Percentiles rank a stretch among this genome's conserved stretches.
phyloP scores from a whole-genome alignment of 2,797 vertebrate genomes.

The Tadarida brasiliensis region DNA sequence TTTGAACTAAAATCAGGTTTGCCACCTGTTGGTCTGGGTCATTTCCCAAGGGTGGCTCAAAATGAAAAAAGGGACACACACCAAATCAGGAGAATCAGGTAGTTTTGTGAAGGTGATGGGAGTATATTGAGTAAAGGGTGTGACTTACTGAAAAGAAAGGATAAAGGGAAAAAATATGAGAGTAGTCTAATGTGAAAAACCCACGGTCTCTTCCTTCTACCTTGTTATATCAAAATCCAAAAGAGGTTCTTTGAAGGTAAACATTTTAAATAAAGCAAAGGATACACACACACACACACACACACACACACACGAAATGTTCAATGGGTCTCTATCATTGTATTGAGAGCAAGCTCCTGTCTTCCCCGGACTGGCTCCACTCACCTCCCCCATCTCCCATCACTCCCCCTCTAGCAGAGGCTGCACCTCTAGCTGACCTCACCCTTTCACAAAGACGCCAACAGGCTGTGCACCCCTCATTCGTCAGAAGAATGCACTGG shows the following conservation, averaged over 20 bases:
- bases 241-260: background rate
- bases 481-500: background rate
- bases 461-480: background rate
- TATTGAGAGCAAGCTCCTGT: background rate
- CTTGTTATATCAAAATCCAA: background rate
- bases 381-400: background rate
- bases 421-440: background rate
- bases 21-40: background rate
- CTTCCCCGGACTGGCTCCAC: background rate
- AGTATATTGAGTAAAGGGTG: background rate
- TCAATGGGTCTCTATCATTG: background rate
- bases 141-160: background rate
- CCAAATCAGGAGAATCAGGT: background rate
- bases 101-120: background rate
- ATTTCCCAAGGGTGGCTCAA: constrained; percentile 36
- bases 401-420: too few species aligned
- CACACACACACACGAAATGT: background rate
- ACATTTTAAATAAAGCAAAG: constrained; percentile 37
- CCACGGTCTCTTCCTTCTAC: background rate
- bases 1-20: background rate
- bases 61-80: background rate
- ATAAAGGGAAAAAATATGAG: background rate
- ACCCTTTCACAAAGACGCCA: background rate
- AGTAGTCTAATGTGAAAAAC: background rate
- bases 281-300: background rate